Percentiles rank a stretch among this genome's conserved stretches.
Evolutionary conservation across 2,113 vertebrate genomes (phyloP).

Genomic region (Cranoglanis bouderius): DNA sequence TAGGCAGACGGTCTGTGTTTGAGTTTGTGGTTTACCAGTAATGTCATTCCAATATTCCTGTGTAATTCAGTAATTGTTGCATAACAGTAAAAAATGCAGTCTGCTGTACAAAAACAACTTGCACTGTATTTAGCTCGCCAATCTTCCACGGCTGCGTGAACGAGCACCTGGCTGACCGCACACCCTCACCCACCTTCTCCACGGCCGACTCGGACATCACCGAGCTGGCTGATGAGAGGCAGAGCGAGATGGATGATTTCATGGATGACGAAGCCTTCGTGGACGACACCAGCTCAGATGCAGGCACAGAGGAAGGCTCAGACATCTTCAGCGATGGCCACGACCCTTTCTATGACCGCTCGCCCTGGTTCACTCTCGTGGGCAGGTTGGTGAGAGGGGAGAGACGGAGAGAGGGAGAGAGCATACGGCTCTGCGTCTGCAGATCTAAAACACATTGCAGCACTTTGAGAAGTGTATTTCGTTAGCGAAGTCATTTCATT

Average conservation of each 20-base stretch:
- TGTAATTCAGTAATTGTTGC: background rate
- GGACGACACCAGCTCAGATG: slow-evolving; percentile 97
- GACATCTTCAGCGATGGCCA: slow-evolving; percentile 98
- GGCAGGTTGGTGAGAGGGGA: slow-evolving; percentile 94
- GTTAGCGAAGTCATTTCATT: background rate
- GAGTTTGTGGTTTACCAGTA: background rate
- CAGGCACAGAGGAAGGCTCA: slow-evolving; percentile 96
- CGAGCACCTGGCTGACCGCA: slow-evolving; percentile 94
- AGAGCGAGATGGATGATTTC: slow-evolving; percentile 96
- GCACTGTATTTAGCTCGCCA: slow-evolving; percentile 83
- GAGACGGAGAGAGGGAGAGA: slow-evolving; percentile 62
- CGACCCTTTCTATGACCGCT: slow-evolving; percentile 99
- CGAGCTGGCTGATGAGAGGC: slow-evolving; percentile 95
- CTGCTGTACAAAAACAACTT: background rate
- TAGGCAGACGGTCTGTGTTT: background rate
- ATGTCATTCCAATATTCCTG: background rate
- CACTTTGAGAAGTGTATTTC: background rate
- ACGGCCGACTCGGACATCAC: slow-evolving; percentile 98
- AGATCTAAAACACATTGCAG: background rate
- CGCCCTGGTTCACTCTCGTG: slow-evolving; percentile 99
- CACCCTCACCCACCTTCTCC: slow-evolving; percentile 99
- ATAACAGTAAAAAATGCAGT: background rate
- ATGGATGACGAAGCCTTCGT: slow-evolving; percentile 97
- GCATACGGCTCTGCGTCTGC: background rate
- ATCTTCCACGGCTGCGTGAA: slow-evolving; percentile 99